Evolutionary conservation across 2,888 invertebrate genomes (phyloP).

Genomic region (Acanthoscelides obtectus): DNA sequence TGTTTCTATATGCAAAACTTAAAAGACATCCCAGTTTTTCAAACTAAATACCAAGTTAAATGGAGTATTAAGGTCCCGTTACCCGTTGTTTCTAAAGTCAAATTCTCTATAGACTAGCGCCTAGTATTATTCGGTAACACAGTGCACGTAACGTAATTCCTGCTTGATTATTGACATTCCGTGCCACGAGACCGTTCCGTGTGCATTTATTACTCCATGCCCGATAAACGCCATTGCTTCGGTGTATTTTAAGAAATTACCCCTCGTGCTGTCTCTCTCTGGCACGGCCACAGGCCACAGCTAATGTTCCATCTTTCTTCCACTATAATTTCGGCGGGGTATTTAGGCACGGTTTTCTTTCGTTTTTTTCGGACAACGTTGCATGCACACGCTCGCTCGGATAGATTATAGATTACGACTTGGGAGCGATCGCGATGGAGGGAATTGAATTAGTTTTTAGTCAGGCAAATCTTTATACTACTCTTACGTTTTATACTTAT

Average conservation of each 20-base stretch:
- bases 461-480: not conserved
- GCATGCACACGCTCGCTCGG: not conserved
- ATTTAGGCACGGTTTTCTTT: not conserved
- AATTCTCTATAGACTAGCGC: not conserved
- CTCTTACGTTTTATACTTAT: not conserved
- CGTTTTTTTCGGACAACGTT: not conserved
- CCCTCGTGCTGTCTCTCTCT: not conserved
- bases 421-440: not conserved
- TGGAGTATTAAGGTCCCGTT: too few species aligned
- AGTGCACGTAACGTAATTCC: too few species aligned
- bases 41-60: too few species aligned
- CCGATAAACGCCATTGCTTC: not conserved
- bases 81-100: too few species aligned
- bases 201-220: not conserved
- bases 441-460: not conserved
- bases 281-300: not conserved
- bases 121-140: not conserved
- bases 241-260: not conserved
- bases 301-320: not conserved
- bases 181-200: not conserved
- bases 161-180: not conserved
- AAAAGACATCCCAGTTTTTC: too few species aligned
- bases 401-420: not conserved
- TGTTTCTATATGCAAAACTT: too few species aligned
- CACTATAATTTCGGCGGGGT: not conserved